Evolutionary conservation across 2,113 vertebrate species (phyloP), one percentile per base, ranked within the genome.

Genomic region (Psilopogon haemacephalus): DNA sequence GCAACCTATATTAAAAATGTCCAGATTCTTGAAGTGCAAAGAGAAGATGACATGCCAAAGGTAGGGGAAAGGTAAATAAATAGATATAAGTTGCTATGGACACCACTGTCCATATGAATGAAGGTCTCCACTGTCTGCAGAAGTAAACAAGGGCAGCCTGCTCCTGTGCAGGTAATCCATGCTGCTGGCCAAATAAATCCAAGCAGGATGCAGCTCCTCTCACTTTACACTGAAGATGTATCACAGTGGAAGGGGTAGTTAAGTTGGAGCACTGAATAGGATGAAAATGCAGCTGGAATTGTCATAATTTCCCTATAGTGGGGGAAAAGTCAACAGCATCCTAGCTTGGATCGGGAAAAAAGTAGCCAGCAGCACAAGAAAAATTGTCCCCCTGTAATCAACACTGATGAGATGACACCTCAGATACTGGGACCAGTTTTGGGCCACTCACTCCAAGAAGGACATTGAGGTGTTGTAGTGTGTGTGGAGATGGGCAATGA

Each of bases 91-190:
- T n/a, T 2, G 7, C 40, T 7, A 4, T 8, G 26, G 44, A 37
- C 30, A 48, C 23, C 23, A 4, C 27, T 50, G 52, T 11, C 58
- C 44, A 2, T 48, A 3, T 16, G 23, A 75, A 70, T 26, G 62
- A 78, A 78, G 50, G 24, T 68, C 60, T 78, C 26, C 11, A 3
- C 17, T 60, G 58, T 17, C 8, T 56, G 33, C 40, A 42, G 50
- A 38, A 58, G 59, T 48, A 69, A 35, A 73, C 28, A 5, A 23
- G 35, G 52, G 42, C n/a, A 10, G 37, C 15, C 33, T 40, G 26
- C 33, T 48, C 38, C 4, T 2, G 4, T 63, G 23, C 33, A n/a
- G 55, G 4, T 42, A 37, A 37, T 0, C 33, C 2, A 2, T 9
- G 37, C 24, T 78, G n/a, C 67, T 75, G 37, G 30, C 21, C 3